Base-by-base conservation (phyloP, 2,797 vertebrate species). In the Sebastes oblongus region DNA sequence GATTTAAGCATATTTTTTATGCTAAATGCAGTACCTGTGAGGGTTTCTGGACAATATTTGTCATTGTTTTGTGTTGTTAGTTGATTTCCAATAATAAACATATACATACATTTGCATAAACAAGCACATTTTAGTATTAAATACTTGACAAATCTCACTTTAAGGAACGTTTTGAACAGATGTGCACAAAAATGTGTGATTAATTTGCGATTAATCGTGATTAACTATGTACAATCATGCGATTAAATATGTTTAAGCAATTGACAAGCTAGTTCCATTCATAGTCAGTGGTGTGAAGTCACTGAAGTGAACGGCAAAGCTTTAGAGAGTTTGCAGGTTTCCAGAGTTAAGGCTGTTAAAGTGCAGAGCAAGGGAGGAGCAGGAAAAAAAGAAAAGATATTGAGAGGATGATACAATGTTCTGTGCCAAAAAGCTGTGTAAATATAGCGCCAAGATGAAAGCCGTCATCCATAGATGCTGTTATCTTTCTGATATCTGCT, bases 201-300 rank as follows among this genome's bases (percentile, higher is more conserved):
- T 46, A 0, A 50, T 50, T 50, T 2, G 46, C 18, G 0, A 50
- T 0, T 50, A 0, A 20, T 18, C 18, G 46, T 20, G 18, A 50
- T 8, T 50, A 50, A 50, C 46, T 50, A 50, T 50, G 18, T 18
- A 50, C 18, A 50, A 50, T 50, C 18, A 50, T 50, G 42, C 3
- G 18, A 50, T 50, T 50, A 50, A 8, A 50, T 46, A 4, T 5
- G 14, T 39, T 39, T 39, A 39, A 50, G 7, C 18, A 18, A 20
- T 50, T 50, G 46, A 50, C 46, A 20, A 20, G 0, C 42, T 50
- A 50, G 36, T 25, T 39, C 22, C 62, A 65, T 65, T 81, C 59
- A 24, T 39, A 32, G 81, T 65, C 64, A 61, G 60, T 12, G 77
- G 52, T 84, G 77, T 20, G 8, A 20, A 81, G 42, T 58, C 18